These are phyloP conservation scores for Globodera ellingtonae DNA, from an alignment of 1,140 invertebrate species.

Conservation along the genomic window DNA sequence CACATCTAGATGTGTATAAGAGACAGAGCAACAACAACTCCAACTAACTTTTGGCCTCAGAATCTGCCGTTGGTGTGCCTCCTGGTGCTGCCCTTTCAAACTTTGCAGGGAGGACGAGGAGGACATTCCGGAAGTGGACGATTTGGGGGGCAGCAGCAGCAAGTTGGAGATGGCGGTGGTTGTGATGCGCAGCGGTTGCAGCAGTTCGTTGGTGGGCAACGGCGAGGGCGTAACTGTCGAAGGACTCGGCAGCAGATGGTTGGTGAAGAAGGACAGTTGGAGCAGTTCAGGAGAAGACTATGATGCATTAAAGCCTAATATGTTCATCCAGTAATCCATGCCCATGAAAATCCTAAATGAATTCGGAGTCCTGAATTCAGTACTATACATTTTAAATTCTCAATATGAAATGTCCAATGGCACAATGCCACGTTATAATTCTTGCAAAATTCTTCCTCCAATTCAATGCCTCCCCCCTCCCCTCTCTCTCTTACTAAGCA, in stretches of 20 bases:
- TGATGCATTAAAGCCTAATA: not conserved
- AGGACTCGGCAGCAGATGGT: not conserved
- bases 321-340: no score
- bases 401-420: no score
- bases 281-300: slow-evolving; percentile 10
- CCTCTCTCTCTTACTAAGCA: not conserved
- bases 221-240: slow-evolving; percentile 9
- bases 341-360: no score
- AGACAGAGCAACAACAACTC: no score
- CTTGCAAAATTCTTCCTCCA: not conserved
- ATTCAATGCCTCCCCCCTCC: not conserved
- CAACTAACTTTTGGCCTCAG: slow-evolving; percentile 10
- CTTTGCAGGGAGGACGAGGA: slow-evolving; percentile 5
- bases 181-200: not conserved
- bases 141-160: not conserved
- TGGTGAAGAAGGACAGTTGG: not conserved
- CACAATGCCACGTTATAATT: not conserved
- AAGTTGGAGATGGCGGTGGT: not conserved
- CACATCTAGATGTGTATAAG: no score
- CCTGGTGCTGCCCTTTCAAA: slow-evolving; percentile 4
- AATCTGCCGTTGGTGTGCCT: slow-evolving; percentile 1
- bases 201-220: slow-evolving; percentile 1
- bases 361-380: no score
- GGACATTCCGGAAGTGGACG: not conserved
- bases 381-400: no score